Conservation (phyloP, 2,797 vertebrate genomes). For the Meda fulgida region DNA sequence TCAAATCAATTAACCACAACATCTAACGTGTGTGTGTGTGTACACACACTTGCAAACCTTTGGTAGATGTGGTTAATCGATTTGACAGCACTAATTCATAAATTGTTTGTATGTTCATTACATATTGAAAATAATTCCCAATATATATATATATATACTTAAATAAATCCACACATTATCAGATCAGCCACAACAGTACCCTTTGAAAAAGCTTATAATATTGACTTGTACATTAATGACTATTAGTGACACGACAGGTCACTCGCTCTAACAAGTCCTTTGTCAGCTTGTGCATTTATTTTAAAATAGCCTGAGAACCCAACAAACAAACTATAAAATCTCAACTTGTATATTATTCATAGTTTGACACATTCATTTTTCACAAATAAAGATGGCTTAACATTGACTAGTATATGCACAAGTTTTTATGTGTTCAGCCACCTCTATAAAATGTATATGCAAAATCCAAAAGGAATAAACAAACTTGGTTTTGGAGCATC, state of each 20-base stretch:
- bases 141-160: slow-evolving; percentile 6
- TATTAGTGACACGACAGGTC: no score
- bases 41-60: not conserved
- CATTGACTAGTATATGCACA: not conserved
- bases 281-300: not conserved
- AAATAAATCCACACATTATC: not conserved
- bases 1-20: not conserved
- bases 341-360: not conserved
- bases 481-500: not conserved
- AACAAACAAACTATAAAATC: not conserved
- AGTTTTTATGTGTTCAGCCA: not conserved
- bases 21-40: not conserved
- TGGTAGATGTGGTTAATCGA: not conserved
- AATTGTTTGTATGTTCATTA: not conserved
- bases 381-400: not conserved
- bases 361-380: not conserved
- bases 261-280: not conserved
- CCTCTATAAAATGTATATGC: not conserved
- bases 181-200: no score
- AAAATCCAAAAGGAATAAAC: not conserved
- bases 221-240: not conserved
- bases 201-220: no score
- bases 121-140: not conserved
- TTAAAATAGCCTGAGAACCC: not conserved
- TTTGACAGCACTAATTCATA: not conserved